Evolutionary conservation across 2,888 invertebrate genomes (phyloP).

Genomic region (Hemicrepidius hirtus): DNA sequence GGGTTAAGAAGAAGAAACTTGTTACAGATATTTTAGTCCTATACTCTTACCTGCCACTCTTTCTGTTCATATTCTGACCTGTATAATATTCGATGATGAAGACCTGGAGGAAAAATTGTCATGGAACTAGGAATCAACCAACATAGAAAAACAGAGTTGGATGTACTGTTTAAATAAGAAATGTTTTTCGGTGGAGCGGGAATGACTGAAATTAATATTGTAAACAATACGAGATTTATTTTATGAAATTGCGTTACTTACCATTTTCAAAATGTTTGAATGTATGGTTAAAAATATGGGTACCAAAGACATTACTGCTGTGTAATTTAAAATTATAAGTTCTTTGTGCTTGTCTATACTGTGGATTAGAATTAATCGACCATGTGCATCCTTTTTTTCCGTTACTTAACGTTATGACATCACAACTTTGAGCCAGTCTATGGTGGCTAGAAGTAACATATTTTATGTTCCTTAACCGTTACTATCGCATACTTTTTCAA

Average conservation of each 20-base stretch:
- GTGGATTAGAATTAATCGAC: slow-evolving; percentile 73
- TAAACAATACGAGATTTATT: too few relatives aligned
- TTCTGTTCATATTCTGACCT: slow-evolving; percentile 72
- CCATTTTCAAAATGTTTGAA: slow-evolving; percentile 77
- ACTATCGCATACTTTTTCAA: too few relatives aligned
- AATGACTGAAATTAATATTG: slow-evolving; percentile 72
- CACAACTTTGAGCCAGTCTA: too few relatives aligned
- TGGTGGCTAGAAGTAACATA: too few relatives aligned
- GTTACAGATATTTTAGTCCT: too few relatives aligned
- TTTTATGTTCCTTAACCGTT: too few relatives aligned
- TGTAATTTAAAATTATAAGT: slow-evolving; percentile 77
- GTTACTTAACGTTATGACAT: slow-evolving; percentile 4
- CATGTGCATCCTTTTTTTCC: slow-evolving; percentile 71
- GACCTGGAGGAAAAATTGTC: slow-evolving; percentile 73
- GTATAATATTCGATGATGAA: slow-evolving; percentile 73
- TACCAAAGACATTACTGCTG: slow-evolving; percentile 80
- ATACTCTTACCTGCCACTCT: slow-evolving; percentile 72
- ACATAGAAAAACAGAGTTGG: slow-evolving; percentile 71
- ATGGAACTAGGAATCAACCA: slow-evolving; percentile 74
- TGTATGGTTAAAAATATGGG: slow-evolving; percentile 71
- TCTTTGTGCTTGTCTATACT: slow-evolving; percentile 74
- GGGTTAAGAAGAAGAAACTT: too few relatives aligned
- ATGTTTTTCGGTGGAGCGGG: slow-evolving; percentile 73
- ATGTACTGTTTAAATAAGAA: slow-evolving; percentile 70
- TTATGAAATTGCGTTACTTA: too few relatives aligned